Base-by-base conservation (phyloP, 2,113 vertebrate genomes). In the Ophthalmolycus amberensis region DNA sequence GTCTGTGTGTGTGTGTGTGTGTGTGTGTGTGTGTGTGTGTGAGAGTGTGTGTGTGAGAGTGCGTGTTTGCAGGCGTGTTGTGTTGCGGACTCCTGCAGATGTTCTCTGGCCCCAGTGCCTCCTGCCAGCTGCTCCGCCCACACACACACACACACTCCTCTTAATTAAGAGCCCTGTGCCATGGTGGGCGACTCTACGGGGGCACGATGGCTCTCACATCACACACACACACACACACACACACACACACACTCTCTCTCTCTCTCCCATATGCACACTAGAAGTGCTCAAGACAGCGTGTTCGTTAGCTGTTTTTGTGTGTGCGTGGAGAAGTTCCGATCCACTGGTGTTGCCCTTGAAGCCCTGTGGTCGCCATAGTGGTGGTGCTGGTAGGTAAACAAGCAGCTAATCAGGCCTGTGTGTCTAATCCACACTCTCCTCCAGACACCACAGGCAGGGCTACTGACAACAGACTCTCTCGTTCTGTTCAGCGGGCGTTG, bases 91-190 rank as follows among this genome's bases (percentile, higher is more conserved):
- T 96, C 92, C 96, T 97, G 97, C 97, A 98, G 97, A 98, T 98
- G 97, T 98, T 98, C 96, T 96, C 93, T 96, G 97, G 96, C 96
- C 96, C 95, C 95, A 94, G 95, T 95, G 95, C 96, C 96, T 97
- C 97, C 96, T 96, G 96, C 97, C 97, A 98, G 97, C 96, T 98
- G 97, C 96, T 96, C 96, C 96, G 94, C 96, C 96, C 96, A 95
- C 97, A 79, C 80, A 70, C 96, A 94, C 90, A 96, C 95, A 95
- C 95, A 34, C 83, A 80, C 82, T 83, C 63, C 79, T 89, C 83
- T 91, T 92, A 93, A 94, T 92, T 93, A 92, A 92, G 90, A 90
- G 88, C 79, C 87, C 84, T 80, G 79, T 87, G 86, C 86, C 85
- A 86, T 76, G 69, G 85, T 85, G 85, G 88, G 86, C 48, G 64